These are phyloP conservation scores for Pogona vitticeps DNA, from an alignment of 2,113 vertebrate species.

Conservation along the genomic window DNA sequence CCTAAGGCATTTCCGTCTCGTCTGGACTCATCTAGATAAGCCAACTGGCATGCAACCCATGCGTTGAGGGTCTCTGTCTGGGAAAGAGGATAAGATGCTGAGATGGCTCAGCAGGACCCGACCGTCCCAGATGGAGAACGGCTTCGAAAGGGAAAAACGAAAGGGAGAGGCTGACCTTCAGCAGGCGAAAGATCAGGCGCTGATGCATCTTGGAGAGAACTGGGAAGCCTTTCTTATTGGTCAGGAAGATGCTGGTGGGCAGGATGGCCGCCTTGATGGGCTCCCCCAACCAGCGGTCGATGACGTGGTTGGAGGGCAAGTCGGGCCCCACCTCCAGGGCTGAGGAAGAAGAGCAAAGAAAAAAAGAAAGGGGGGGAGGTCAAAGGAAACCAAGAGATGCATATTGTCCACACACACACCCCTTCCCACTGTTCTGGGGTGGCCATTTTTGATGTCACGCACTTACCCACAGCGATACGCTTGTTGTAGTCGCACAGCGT, in stretches of 20 bases:
- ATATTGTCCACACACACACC: not conserved
- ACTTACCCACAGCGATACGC: slow-evolving; percentile 89
- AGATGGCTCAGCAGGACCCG: no score
- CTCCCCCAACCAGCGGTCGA: slow-evolving; percentile 93
- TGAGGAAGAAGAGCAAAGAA: slow-evolving; percentile 51
- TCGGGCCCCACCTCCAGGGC: slow-evolving; percentile 88
- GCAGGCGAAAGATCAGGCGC: slow-evolving; percentile 87
- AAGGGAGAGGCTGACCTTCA: slow-evolving; percentile 81
- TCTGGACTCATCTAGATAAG: no score
- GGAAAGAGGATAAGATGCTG: no score
- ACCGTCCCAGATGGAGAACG: no score
- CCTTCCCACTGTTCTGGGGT: not conserved
- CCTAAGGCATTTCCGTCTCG: no score
- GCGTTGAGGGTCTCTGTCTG: no score
- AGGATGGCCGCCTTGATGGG: slow-evolving; percentile 92
- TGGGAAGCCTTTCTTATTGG: slow-evolving; percentile 94
- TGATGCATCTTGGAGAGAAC: slow-evolving; percentile 92
- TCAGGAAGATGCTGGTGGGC: slow-evolving; percentile 90
- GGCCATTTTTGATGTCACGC: not conserved
- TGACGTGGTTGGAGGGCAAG: slow-evolving; percentile 84
- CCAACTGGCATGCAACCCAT: no score
- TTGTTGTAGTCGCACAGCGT: slow-evolving; percentile 95
- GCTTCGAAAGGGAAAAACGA: no score
- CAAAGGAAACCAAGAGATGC: no score
- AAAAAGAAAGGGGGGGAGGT: not conserved